phyloP scores from a whole-genome alignment of 2,113 vertebrate species.

The Myotis yumanensis region DNA sequence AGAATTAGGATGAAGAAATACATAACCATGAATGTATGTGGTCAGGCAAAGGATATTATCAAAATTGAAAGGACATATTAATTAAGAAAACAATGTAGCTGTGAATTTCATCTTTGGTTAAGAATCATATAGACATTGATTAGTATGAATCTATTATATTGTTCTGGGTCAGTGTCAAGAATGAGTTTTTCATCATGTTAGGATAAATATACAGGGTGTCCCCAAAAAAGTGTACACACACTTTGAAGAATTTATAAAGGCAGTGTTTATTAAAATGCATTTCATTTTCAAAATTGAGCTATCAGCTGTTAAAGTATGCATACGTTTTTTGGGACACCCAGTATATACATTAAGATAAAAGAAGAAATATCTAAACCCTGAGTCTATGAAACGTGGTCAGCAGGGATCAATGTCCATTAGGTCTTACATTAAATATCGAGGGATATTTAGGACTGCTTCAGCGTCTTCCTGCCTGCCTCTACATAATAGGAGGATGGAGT shows the following conservation, averaged over 20 bases:
- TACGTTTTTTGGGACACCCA: too few species aligned
- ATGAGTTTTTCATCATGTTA: background rate
- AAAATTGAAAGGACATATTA: background rate
- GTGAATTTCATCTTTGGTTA: background rate
- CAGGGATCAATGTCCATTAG: background rate
- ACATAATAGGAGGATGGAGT: accelerated
- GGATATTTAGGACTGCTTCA: too few species aligned
- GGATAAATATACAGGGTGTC: background rate
- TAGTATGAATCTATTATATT: background rate
- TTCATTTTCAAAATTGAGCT: too few species aligned
- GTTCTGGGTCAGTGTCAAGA: background rate
- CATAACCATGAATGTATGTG: background rate
- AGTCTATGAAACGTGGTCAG: background rate
- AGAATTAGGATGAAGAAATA: too few species aligned
- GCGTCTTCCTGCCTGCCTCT: accelerated
- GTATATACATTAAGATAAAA: too few species aligned
- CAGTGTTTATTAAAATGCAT: too few species aligned
- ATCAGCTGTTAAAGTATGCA: too few species aligned
- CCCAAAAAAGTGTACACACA: too few species aligned
- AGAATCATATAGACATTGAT: too few species aligned
- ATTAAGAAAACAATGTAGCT: background rate
- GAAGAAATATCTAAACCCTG: background rate
- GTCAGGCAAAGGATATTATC: background rate
- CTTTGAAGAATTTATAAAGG: too few species aligned
- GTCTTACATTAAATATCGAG: too few species aligned